These are phyloP conservation scores for Anguilla anguilla DNA, from an alignment of 2,797 vertebrate genomes.

Conservation along the genomic window DNA sequence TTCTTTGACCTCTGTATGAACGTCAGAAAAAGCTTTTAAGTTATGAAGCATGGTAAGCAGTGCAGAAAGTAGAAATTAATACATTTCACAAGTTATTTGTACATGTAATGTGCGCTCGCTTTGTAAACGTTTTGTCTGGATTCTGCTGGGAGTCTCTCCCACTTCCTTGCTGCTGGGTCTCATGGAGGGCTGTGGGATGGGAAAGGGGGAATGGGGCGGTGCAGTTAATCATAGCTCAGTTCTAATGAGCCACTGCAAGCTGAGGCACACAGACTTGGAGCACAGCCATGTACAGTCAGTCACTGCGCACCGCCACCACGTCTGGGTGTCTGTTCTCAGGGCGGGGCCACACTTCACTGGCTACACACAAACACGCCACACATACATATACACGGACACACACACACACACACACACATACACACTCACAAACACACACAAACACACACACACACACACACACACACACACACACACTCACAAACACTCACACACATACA, in stretches of 20 bases:
- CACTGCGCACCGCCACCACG: background rate
- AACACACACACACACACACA: too few relatives aligned
- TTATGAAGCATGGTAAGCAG: background rate
- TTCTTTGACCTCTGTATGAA: background rate
- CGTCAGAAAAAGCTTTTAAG: background rate
- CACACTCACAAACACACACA: background rate
- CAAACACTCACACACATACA: too few relatives aligned
- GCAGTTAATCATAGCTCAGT: slow-evolving; percentile 28
- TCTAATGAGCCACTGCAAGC: slow-evolving; percentile 21
- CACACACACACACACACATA: too few relatives aligned
- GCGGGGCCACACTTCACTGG: background rate
- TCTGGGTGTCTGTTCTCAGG: slow-evolving; percentile 6
- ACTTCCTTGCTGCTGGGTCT: slow-evolving; percentile 17
- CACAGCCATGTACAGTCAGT: slow-evolving; percentile 5
- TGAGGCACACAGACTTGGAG: slow-evolving; percentile 18
- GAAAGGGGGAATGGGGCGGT: background rate
- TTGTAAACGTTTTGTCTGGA: background rate
- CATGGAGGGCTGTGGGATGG: slow-evolving; percentile 5
- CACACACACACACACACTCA: background rate
- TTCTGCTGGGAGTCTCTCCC: slow-evolving; percentile 22
- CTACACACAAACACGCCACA: background rate
- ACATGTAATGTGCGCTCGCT: background rate
- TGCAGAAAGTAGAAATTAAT: background rate
- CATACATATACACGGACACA: too few relatives aligned
- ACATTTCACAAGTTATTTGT: slow-evolving; percentile 15